Percentiles rank a stretch among this genome's conserved stretches.
phyloP scores from a whole-genome alignment of 1,140 invertebrate species.

The Cotesia chilonis region DNA sequence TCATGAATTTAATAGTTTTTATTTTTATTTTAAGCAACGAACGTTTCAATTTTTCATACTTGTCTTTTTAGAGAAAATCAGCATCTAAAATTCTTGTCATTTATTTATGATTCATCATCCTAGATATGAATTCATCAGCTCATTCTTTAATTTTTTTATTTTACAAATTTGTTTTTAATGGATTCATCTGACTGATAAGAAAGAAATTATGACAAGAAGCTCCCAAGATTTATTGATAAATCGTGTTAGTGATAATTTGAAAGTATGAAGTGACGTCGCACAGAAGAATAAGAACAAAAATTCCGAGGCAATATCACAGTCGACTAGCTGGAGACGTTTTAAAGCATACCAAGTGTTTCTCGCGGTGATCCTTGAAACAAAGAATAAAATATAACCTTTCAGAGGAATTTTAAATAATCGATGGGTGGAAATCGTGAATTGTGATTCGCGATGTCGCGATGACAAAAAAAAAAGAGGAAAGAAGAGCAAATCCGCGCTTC shows the following conservation, averaged over 20 bases:
- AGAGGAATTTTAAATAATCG: conserved; percentile 53
- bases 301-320: conserved; percentile 54
- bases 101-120: too few species aligned
- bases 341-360: conserved; percentile 49
- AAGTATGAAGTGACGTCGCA: conserved; percentile 4
- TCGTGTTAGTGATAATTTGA: conserved; percentile 2
- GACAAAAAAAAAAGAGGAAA: not conserved
- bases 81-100: too few species aligned
- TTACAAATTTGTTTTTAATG: not conserved
- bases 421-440: not conserved
- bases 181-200: not conserved
- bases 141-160: too few species aligned
- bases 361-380: conserved; percentile 54
- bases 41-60: too few species aligned
- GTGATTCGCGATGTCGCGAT: not conserved
- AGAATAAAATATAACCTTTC: conserved; percentile 37
- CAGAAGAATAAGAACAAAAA: conserved; percentile 29
- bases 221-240: not conserved
- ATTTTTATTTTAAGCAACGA: too few species aligned
- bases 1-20: too few species aligned
- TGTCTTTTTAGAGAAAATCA: too few species aligned
- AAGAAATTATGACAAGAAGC: not conserved
- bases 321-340: conserved; percentile 46
- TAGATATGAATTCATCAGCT: too few species aligned
- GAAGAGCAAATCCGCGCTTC: not conserved